Percentiles rank a stretch among this genome's conserved stretches.
Evolutionary conservation across 2,888 invertebrate genomes (phyloP).

Genomic region (Flexamia atlantica): DNA sequence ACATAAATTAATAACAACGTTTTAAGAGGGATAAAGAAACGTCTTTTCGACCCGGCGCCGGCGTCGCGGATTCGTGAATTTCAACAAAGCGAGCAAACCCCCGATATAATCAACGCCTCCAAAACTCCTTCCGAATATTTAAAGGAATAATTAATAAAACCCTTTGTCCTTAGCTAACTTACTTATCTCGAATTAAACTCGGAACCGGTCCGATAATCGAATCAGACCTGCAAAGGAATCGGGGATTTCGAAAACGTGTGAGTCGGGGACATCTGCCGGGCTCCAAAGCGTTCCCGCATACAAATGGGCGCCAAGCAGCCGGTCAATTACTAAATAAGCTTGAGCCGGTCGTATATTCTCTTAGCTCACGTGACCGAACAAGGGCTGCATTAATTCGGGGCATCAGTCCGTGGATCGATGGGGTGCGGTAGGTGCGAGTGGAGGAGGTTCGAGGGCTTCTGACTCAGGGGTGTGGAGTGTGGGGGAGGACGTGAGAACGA

Average conservation of each 20-base stretch:
- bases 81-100: conserved; percentile 13
- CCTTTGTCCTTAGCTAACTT: conserved; percentile 26
- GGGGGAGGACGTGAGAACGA: no score
- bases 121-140: conserved; percentile 18
- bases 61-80: no score
- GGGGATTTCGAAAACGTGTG: conserved; percentile 3
- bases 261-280: conserved; percentile 25
- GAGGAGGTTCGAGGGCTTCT: neutral
- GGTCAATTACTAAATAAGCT: conserved; percentile 41
- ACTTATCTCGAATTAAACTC: conserved; percentile 28
- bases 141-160: conserved; percentile 53
- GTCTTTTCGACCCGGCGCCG: no score
- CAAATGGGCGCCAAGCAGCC: conserved; percentile 24
- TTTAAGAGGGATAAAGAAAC: no score
- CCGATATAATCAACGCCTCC: conserved; percentile 21
- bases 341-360: conserved; percentile 50
- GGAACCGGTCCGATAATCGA: conserved; percentile 36
- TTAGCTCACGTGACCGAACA: conserved; percentile 38
- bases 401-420: neutral
- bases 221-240: conserved; percentile 47
- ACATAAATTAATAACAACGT: no score
- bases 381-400: conserved; percentile 24
- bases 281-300: conserved; percentile 43
- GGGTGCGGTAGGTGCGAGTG: neutral
- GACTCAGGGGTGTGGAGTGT: neutral